Evolutionary conservation across 2,797 vertebrate species (phyloP).

Genomic region (Astyanax mexicanus): DNA sequence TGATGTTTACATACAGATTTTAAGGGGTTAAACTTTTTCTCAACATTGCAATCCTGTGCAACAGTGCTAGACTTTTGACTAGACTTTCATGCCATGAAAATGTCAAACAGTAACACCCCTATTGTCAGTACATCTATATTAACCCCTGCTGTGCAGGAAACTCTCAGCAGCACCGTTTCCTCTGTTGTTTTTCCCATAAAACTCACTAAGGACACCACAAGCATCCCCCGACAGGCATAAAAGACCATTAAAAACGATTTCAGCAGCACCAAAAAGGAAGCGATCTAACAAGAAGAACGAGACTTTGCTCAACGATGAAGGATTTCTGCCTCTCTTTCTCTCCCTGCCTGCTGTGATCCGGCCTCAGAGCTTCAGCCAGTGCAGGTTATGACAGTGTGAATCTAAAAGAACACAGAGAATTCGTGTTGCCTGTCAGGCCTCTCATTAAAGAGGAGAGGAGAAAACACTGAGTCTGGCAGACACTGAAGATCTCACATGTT

Average conservation of each 20-base stretch:
- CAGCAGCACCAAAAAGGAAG: neutral
- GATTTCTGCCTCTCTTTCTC: neutral
- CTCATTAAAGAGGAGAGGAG: neutral
- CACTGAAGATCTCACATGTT: neutral
- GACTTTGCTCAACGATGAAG: neutral
- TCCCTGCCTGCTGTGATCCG: neutral
- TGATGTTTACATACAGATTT: no score
- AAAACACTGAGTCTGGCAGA: neutral
- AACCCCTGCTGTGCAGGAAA: neutral
- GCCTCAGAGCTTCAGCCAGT: neutral
- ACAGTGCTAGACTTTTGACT: no score
- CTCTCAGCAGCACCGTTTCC: neutral
- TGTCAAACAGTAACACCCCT: no score
- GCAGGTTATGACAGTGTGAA: neutral
- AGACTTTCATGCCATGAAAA: no score
- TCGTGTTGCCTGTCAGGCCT: conserved; percentile 8
- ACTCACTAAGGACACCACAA: neutral
- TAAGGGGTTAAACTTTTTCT: no score
- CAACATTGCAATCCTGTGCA: no score
- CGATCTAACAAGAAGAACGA: neutral
- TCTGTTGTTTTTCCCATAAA: neutral
- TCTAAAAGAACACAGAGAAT: conserved; percentile 8
- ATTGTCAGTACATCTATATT: neutral
- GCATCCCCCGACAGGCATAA: neutral
- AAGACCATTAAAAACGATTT: neutral